Conservation (phyloP, 2,888 invertebrate genomes). For the Phyllotreta striolata region DNA sequence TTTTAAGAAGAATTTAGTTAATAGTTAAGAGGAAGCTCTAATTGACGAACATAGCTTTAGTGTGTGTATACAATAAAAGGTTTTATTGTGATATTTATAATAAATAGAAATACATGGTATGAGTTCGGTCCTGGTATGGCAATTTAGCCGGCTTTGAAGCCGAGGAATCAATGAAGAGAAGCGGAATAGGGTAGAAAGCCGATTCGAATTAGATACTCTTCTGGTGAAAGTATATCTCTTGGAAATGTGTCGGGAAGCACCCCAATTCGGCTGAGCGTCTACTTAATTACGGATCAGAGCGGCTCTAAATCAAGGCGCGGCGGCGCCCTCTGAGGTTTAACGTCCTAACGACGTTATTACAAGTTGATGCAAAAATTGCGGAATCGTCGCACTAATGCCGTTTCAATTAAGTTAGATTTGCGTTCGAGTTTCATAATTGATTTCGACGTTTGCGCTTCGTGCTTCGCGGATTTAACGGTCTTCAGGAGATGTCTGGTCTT, state of each 20-base stretch:
- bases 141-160: conserved; percentile 58
- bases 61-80: too few relatives aligned
- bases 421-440: conserved; percentile 19
- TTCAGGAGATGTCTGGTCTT: too few relatives aligned
- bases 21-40: too few relatives aligned
- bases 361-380: conserved; percentile 49
- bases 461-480: conserved; percentile 6
- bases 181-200: conserved; percentile 43
- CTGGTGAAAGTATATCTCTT: conserved; percentile 47
- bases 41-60: too few relatives aligned
- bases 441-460: conserved; percentile 5
- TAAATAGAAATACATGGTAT: conserved; percentile 38
- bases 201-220: conserved; percentile 58
- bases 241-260: conserved; percentile 54
- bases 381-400: conserved; percentile 42
- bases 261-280: conserved; percentile 43
- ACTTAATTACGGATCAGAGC: conserved; percentile 57
- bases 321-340: conserved; percentile 40
- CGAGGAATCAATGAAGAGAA: conserved; percentile 60
- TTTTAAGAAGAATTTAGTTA: too few relatives aligned
- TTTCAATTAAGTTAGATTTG: conserved; percentile 45
- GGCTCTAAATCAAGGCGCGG: conserved; percentile 56
- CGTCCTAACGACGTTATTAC: conserved; percentile 50
- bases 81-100: too few relatives aligned
- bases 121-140: conserved; percentile 44